Conservation (phyloP, 2,888 invertebrate species). For the Synanthedon tipuliformis region DNA sequence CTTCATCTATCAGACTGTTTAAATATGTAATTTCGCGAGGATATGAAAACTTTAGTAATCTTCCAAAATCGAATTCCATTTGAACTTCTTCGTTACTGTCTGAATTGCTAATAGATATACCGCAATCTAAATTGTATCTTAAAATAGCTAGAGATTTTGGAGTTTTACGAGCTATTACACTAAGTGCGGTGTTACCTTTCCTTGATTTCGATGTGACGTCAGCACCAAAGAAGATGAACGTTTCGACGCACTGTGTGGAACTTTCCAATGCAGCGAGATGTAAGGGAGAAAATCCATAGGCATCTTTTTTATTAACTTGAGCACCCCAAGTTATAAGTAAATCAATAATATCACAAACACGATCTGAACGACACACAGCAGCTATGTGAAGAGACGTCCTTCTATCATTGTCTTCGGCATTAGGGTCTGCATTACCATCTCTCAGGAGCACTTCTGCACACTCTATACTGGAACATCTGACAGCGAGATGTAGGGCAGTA, state of each 20-base stretch:
- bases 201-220: slow-evolving; percentile 89
- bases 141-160: slow-evolving; percentile 86
- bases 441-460: slow-evolving; percentile 82
- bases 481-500: slow-evolving; percentile 88
- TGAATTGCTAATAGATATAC: slow-evolving; percentile 79
- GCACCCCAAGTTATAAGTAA: slow-evolving; percentile 82
- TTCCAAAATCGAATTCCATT: slow-evolving; percentile 83
- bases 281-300: slow-evolving; percentile 85
- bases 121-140: slow-evolving; percentile 81
- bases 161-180: slow-evolving; percentile 86
- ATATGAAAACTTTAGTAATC: slow-evolving; percentile 83
- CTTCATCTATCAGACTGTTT: slow-evolving; percentile 88
- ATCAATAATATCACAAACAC: slow-evolving; percentile 84
- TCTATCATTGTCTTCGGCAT: slow-evolving; percentile 83
- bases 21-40: slow-evolving; percentile 88
- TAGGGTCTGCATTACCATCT: slow-evolving; percentile 81
- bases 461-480: slow-evolving; percentile 82
- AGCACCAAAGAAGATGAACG: slow-evolving; percentile 84
- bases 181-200: slow-evolving; percentile 85
- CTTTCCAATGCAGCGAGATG: slow-evolving; percentile 89
- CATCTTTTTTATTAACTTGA: slow-evolving; percentile 85
- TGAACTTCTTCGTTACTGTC: slow-evolving; percentile 85
- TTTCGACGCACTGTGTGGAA: slow-evolving; percentile 84
- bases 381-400: slow-evolving; percentile 81
- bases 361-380: slow-evolving; percentile 81